Evolutionary conservation across 1,140 invertebrate genomes (phyloP), one percentile per base, ranked within the genome.

Genomic region (Elysia chlorotica): DNA sequence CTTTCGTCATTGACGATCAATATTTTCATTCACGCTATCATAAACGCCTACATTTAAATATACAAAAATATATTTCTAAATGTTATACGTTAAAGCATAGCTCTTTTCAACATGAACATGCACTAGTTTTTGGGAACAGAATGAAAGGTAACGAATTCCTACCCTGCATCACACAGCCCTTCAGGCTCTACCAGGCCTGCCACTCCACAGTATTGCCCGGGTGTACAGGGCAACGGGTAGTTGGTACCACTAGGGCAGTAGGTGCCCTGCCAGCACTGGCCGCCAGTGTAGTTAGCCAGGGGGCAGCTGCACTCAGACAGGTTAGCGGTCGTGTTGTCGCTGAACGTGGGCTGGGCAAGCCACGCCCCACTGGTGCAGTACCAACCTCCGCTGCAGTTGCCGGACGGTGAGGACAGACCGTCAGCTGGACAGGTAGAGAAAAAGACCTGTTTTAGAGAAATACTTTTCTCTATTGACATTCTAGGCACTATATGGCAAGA

Each of bases 221-320:
- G 77, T 48, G 78, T 75, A 77, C 85, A 86, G 33, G 57, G 59
- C 14, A 82, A 67, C 2, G 84, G 84, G 67, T 83, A 84, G 57
- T 69, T 65, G 30, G 79, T 48, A 2, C 84, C 84, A 30, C 57
- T 61, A 2, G 81, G 81, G 71, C 84, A 86, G 71, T 84, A 86
- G 6, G 82, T 83, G 3, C 84, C 84, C n/a, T 83, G 81, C 82
- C 81, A 84, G 75, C 84, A 86, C 67, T 80, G 71, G n/a, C 82
- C 83, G 36, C 84, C 71, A 31, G 81, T 85, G 71, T 84, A 83
- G 78, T 84, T 84, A 41, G 74, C 74, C 5, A 76, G 48, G 25
- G 84, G 84, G 68, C 84, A 85, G 35, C 76, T 79, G 62, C 84
- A 85, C 53, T 76, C 75, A 0, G 84, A 69, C 4, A 82, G 73